Conservation (phyloP, 2,113 vertebrate species). For the Semnornis frantzii region DNA sequence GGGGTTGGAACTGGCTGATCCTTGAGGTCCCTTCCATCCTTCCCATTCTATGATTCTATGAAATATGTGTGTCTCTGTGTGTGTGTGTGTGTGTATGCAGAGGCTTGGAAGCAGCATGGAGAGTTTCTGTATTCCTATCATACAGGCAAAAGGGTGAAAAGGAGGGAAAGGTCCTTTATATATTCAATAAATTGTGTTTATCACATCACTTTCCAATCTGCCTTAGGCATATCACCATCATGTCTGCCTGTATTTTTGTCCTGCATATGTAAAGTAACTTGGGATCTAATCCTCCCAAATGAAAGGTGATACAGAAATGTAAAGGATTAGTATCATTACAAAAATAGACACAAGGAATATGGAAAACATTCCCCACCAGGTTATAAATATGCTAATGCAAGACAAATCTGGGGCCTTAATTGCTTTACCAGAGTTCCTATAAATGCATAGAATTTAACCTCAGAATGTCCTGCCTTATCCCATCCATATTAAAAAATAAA, state of each 20-base stretch:
- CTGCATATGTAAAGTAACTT: slow-evolving; percentile 23
- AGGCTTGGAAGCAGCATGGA: not conserved
- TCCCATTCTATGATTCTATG: too few relatives aligned
- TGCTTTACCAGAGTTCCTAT: slow-evolving; percentile 67
- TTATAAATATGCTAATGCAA: slow-evolving; percentile 68
- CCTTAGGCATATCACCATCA: not conserved
- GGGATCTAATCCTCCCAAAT: slow-evolving; percentile 26
- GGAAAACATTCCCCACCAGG: slow-evolving; percentile 65
- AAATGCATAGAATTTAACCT: slow-evolving; percentile 67
- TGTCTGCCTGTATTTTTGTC: slow-evolving; percentile 47
- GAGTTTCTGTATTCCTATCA: not conserved
- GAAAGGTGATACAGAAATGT: slow-evolving; percentile 70
- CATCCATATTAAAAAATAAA: not conserved
- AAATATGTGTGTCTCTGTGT: too few relatives aligned
- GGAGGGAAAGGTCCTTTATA: not conserved
- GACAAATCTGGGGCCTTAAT: slow-evolving; percentile 65
- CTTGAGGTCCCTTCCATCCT: too few relatives aligned
- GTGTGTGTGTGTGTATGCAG: too few relatives aligned
- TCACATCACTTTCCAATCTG: not conserved
- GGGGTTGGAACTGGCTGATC: too few relatives aligned
- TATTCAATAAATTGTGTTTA: not conserved
- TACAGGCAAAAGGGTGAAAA: not conserved
- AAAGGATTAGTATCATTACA: slow-evolving; percentile 64
- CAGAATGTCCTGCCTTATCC: slow-evolving; percentile 35
- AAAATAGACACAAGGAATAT: slow-evolving; percentile 68